Base-by-base conservation (phyloP, 92 coral and sea anemone species). In the Zoanthus solanderi region DNA sequence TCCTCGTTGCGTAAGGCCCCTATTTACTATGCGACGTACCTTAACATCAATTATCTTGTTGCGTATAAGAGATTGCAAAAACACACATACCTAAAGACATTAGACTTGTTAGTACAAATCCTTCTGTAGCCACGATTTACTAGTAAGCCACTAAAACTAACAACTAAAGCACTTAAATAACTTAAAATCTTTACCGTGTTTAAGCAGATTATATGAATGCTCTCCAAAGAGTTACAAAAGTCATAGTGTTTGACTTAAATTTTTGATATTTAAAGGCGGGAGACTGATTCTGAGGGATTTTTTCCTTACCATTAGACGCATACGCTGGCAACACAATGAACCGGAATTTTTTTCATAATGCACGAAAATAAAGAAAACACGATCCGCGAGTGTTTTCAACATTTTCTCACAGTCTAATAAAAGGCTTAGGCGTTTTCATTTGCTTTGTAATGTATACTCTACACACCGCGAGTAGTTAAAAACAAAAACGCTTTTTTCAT, bases 21-120 rank as follows among this genome's bases (percentile, higher is more conserved):
- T 50, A 0, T 50, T 7, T 50, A 50, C 0, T 7, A 7, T 50
- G 12, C 17, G 10, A 60, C 89, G 3, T 63, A 97, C 99, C 97
- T 97, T 95, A 14, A 97, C 99, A 78, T 97, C 99, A 10, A 97
- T 97, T 46, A 97, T 95, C 63, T 97, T 97, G 91, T 97, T 97
- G 12, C 99, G 98, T 76, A 97, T 97, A 34, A 97, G 94, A 0
- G 99, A 97, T 78, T 97, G 99, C 75, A 97, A 92, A 85, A 97
- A 97, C 13, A 97, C 99, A 12, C 99, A 97, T 8, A 97, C 99
- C 99, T 97, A 84, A n/a, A 88, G 89, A 69, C n/a, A 90, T 31
- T 9, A 12, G 42, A 78, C 42, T n/a, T 58, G 66, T 58, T 58
- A 58, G 66, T 14, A 58, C 3, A 58, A 17, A 58, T 58, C n/a